Evolutionary conservation across 2,888 invertebrate genomes (phyloP), one percentile per base, ranked within the genome.

Genomic region (Cetonia aurata): DNA sequence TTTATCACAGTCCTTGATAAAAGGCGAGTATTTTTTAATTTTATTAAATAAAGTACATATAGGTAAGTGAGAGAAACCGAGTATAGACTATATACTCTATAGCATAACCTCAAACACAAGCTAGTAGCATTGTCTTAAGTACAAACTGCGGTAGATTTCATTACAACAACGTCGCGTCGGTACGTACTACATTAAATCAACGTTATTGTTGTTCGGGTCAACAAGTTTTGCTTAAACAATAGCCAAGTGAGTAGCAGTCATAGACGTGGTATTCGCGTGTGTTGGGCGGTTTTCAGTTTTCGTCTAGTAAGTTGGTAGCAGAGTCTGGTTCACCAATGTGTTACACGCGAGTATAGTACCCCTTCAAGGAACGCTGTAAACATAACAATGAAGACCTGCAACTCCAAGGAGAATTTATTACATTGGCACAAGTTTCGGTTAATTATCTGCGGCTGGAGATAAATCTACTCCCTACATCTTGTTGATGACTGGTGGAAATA

Each of bases 181-280:
- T 53, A 25, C 25, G 6, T 6, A 57, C 42, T 57, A 17, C 42
- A 57, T 57, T 57, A 57, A 57, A 57, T 57, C 57, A 57, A 17
- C 17, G 41, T 42, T 57, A 57, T 57, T 57, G 57, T 57, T 57
- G 42, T 57, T 17, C 57, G 1, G 42, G 44, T 57, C 57, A 57
- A 57, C 57, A 57, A 57, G 57, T 57, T 57, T 57, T 42, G 25
- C 57, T 19, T 57, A 19, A 57, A 57, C 57, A 57, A 57, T 57
- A 19, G 57, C 57, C 6, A 17, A 41, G 41, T 17, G 41, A 57
- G 57, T 57, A 37, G 41, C 41, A n/a, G 25, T 25, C 25, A 25
- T 25, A 25, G 25, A 57, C 17, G 37, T 37, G n/a, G 37, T 3
- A 10, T 37, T 37, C 6, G 57, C 42, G 41, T 57, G 57, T 19